Evolutionary conservation across 2,888 invertebrate genomes (phyloP), one percentile per base, ranked within the genome.

Genomic region (Bugula neritina): DNA sequence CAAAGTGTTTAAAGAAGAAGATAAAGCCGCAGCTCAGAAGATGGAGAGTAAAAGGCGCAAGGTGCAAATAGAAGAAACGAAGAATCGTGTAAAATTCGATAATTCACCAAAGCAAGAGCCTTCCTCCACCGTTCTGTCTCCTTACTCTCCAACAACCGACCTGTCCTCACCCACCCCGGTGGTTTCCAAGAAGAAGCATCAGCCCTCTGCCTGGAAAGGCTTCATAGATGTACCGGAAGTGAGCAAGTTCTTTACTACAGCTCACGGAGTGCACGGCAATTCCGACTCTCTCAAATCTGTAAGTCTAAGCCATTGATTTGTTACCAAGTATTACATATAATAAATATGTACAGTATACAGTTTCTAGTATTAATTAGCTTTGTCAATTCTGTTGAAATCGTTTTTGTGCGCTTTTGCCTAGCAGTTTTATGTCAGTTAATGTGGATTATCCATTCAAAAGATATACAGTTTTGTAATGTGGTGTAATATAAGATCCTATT

Each of bases 191-290:
- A 21, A 27, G 13, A 27, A 27, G 17, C 17, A 21, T 13, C 21
- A 27, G 10, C 63, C 63, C 17, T 63, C 63, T 25, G 87, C 90
- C 35, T 93, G 93, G 93, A 90, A 90, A 73, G 95, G 95, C 0
- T 90, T 89, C 75, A 90, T 95, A 5, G 91, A 90, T 79, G 94
- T 94, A 93, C 90, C 91, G 3, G 95, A 95, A 80, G 92, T 94
- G 0, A 91, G 93, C 0, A 90, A 92, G 77, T 93, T 94, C 80
- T 90, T 91, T 77, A 91, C 93, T 10, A 89, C 90, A 17, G 90
- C 93, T 1, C 90, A 91, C 80, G 90, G 91, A 81, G 91, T 93
- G 86, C 80, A 89, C 77, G 84, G 84, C 29, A 78, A 80, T 1
- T 76, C 78, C 10, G 80, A 81, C 31, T 73, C 77, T 69, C 72